phyloP scores from a whole-genome alignment of 2,113 vertebrate species.

The Colossoma macropomum region DNA sequence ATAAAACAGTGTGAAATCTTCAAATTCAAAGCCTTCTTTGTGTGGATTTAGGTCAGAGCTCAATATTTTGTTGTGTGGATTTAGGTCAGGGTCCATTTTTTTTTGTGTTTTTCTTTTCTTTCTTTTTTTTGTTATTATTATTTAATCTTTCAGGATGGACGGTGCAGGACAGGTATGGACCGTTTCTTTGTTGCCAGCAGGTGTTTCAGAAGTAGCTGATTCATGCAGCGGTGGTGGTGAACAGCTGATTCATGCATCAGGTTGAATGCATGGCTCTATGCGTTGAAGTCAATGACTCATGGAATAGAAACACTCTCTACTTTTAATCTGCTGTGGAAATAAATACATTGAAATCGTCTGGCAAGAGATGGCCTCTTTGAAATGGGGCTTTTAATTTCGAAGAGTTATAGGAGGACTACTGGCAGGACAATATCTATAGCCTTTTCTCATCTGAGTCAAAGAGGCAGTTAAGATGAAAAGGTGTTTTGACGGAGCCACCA shows the following conservation, averaged over 20 bases:
- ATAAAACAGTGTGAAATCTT: background rate
- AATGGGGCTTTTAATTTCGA: conserved; percentile 3
- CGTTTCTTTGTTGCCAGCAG: background rate
- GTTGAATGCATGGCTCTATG: background rate
- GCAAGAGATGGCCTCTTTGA: background rate
- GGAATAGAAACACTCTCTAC: background rate
- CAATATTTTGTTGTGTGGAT: background rate
- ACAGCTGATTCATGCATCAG: too few relatives aligned
- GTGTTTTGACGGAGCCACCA: background rate
- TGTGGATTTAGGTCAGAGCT: background rate
- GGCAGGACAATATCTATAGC: conserved; percentile 7
- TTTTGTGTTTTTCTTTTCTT: background rate
- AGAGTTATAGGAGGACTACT: background rate
- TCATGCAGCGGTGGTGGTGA: background rate
- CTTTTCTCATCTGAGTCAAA: background rate
- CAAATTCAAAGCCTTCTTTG: background rate
- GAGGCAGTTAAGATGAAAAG: background rate
- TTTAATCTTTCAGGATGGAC: too few relatives aligned
- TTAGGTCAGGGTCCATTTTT: background rate
- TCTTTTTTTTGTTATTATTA: background rate
- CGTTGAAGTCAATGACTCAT: background rate
- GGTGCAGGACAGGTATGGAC: background rate
- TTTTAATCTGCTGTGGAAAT: conserved; percentile 14
- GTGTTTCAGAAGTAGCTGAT: background rate
- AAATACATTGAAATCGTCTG: background rate